phyloP scores from a whole-genome alignment of 2,113 vertebrate genomes.

The Phaethornis superciliosus region DNA sequence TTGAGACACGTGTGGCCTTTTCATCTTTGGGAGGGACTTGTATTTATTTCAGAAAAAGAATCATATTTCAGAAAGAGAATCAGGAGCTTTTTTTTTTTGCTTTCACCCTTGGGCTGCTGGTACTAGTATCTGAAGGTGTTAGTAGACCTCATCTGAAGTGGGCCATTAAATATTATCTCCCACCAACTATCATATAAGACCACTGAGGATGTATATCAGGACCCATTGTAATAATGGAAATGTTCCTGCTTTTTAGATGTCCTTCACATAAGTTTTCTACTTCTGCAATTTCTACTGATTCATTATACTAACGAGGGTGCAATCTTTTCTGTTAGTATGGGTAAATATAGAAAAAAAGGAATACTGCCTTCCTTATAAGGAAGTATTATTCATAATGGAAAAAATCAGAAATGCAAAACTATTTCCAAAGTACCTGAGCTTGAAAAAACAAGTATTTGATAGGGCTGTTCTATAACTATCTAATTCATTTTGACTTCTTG shows the following conservation, averaged over 20 bases:
- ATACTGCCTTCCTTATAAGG: neutral
- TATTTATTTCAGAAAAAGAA: neutral
- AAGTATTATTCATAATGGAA: neutral
- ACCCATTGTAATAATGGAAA: neutral
- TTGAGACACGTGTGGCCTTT: neutral
- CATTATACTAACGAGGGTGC: neutral
- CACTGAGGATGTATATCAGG: neutral
- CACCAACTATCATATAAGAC: neutral
- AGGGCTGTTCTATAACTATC: neutral
- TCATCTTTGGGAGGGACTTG: neutral
- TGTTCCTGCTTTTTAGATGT: neutral
- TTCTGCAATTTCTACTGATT: neutral
- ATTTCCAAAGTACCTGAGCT: neutral
- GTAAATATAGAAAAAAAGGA: neutral
- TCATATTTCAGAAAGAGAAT: neutral
- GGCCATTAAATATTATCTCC: neutral
- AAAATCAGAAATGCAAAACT: neutral
- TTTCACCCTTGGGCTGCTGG: neutral
- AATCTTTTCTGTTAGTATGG: neutral
- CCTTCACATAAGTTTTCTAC: neutral
- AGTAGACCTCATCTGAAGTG: neutral
- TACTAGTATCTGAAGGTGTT: neutral
- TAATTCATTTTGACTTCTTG: conserved; percentile 2
- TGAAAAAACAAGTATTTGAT: neutral
- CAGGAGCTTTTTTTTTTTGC: neutral